These are phyloP conservation scores for Hydrotaea cyrtoneurina DNA, from an alignment of 2,888 invertebrate species.

Conservation along the genomic window DNA sequence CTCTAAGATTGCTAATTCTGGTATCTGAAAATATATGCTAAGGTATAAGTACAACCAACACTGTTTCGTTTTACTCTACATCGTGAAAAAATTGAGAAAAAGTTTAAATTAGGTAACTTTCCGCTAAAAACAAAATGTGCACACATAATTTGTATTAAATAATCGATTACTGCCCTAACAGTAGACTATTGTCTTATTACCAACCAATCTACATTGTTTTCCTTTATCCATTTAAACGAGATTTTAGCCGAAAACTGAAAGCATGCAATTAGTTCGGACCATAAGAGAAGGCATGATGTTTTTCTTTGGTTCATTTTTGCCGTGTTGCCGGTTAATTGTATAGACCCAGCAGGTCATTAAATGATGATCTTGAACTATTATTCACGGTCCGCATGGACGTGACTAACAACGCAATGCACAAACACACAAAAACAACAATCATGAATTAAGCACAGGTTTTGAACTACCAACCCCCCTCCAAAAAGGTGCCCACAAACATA, in stretches of 20 bases:
- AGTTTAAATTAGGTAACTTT: neutral
- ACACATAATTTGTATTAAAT: neutral
- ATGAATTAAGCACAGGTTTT: constrained; percentile 34
- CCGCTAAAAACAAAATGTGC: neutral
- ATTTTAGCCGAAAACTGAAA: neutral
- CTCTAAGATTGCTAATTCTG: no score
- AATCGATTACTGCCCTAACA: neutral
- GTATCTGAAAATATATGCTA: no score
- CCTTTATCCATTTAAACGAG: neutral
- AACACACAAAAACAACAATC: neutral
- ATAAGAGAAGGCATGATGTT: neutral
- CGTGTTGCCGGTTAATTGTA: constrained; percentile 20
- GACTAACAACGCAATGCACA: constrained; percentile 26
- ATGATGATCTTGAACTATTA: constrained; percentile 66
- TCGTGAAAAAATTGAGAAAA: no score
- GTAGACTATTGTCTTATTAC: neutral
- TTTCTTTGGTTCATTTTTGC: neutral
- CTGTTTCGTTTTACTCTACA: no score
- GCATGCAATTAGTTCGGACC: constrained; percentile 12
- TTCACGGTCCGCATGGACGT: constrained; percentile 30
- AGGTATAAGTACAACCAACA: no score
- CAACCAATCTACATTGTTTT: neutral
- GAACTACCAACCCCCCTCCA: constrained; percentile 42
- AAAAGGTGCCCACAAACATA: constrained; percentile 10
- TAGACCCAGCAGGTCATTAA: constrained; percentile 61